Base-by-base conservation (phyloP, 1,140 invertebrate species). In the Leptinotarsa undecemlineata region DNA sequence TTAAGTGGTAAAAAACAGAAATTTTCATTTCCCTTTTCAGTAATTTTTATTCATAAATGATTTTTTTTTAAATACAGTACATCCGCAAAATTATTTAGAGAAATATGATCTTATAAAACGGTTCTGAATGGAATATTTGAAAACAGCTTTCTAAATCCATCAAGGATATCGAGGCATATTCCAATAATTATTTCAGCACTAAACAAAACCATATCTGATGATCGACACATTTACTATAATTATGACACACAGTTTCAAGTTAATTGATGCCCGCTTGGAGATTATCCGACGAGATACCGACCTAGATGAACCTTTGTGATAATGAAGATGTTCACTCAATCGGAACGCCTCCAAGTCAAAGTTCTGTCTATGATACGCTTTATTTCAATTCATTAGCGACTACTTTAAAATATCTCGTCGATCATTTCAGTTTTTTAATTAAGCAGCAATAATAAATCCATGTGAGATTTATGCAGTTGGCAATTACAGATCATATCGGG, bases 361-460 rank as follows among this genome's bases (percentile, higher is more conserved):
- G 51, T 57, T 57, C 51, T 57, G 51, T 19, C 51, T 57, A 57
- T 57, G 51, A 57, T 57, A 57, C 51, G 51, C 51, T 57, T 57
- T 57, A 57, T 57, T 57, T 57, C 51, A 57, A 57, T 57, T 57
- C 51, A 57, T 57, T 57, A 57, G 51, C 51, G 51, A 57, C 51
- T 57, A 57, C 51, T 57, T 57, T 15, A 57, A 57, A 57, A 57
- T 57, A 57, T 57, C 51, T 57, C 51, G 51, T 57, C 51, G 51
- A 57, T 57, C 51, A 57, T 57, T 57, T 57, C 51, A 19, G 51
- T 57, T 57, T 57, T 57, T 57, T 57, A 57, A 57, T 57, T 57
- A 57, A 57, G 51, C 51, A 57, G 6, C 51, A 57, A 57, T 57
- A 15, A 57, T 57, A 57, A 57, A 57, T 57, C 6, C 15, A 57